phyloP scores from a whole-genome alignment of 2,797 vertebrate species.

The Anguilla marmorata region DNA sequence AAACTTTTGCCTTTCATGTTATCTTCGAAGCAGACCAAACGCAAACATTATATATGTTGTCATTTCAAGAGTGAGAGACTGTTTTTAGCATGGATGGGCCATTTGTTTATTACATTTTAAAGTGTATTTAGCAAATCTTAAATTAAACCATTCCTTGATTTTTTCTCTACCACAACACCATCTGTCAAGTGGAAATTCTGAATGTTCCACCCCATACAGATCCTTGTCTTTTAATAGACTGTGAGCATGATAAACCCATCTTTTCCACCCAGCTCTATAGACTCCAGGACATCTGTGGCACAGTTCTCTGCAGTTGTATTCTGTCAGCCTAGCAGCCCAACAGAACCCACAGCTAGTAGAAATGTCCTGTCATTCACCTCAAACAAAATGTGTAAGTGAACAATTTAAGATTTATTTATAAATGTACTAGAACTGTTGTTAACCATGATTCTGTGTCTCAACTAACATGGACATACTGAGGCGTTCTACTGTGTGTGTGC shows the following conservation, averaged over 20 bases:
- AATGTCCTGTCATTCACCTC: slow-evolving; percentile 31
- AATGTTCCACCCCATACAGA: slow-evolving; percentile 37
- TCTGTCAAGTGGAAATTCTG: slow-evolving; percentile 39
- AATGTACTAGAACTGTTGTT: neutral
- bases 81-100: slow-evolving; percentile 20
- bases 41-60: slow-evolving; percentile 9
- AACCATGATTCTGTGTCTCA: neutral
- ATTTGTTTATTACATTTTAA: slow-evolving; percentile 33
- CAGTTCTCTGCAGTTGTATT: slow-evolving; percentile 28
- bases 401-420: slow-evolving; percentile 19
- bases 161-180: slow-evolving; percentile 37
- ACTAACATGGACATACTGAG: neutral
- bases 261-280: slow-evolving; percentile 32
- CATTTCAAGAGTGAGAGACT: slow-evolving; percentile 20
- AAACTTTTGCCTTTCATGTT: slow-evolving; percentile 7
- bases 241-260: slow-evolving; percentile 33
- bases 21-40: slow-evolving; percentile 4
- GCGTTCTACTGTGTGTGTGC: neutral
- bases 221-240: slow-evolving; percentile 39
- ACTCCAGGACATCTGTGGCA: slow-evolving; percentile 32
- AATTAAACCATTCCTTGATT: slow-evolving; percentile 35
- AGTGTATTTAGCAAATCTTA: slow-evolving; percentile 31
- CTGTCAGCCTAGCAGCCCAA: slow-evolving; percentile 34
- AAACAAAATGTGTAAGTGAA: slow-evolving; percentile 21
- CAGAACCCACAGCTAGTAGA: slow-evolving; percentile 33